These are phyloP conservation scores for Steatornis caripensis DNA, from an alignment of 2,113 vertebrate genomes.

Conservation along the genomic window DNA sequence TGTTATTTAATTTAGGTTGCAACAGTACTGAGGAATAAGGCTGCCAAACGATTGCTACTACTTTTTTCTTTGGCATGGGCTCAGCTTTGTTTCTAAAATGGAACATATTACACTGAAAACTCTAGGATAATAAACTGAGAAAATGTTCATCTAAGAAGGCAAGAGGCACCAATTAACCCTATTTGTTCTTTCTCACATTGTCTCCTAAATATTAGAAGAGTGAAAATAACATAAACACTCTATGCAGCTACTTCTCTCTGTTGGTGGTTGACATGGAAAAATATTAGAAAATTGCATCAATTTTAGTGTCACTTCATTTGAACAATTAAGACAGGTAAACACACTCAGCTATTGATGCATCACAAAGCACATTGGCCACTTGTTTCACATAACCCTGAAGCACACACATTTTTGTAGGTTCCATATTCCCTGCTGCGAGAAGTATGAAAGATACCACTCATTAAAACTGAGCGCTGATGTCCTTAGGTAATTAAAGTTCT, in stretches of 20 bases:
- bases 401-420: background rate
- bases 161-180: background rate
- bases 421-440: background rate
- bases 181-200: background rate
- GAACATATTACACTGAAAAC: background rate
- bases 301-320: background rate
- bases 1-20: constrained; percentile 5
- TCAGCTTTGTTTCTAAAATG: constrained; percentile 11
- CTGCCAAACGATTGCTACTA: background rate
- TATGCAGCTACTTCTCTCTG: background rate
- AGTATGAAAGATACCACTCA: background rate
- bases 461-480: background rate
- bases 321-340: background rate
- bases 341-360: background rate
- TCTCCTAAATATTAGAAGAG: background rate
- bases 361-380: background rate
- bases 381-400: background rate
- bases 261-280: background rate
- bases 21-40: background rate
- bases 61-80: background rate
- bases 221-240: background rate
- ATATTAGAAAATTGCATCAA: background rate
- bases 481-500: background rate
- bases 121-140: background rate
- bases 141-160: background rate